Conservation (phyloP, 2,888 invertebrate species). For the Epinotia bilunana region DNA sequence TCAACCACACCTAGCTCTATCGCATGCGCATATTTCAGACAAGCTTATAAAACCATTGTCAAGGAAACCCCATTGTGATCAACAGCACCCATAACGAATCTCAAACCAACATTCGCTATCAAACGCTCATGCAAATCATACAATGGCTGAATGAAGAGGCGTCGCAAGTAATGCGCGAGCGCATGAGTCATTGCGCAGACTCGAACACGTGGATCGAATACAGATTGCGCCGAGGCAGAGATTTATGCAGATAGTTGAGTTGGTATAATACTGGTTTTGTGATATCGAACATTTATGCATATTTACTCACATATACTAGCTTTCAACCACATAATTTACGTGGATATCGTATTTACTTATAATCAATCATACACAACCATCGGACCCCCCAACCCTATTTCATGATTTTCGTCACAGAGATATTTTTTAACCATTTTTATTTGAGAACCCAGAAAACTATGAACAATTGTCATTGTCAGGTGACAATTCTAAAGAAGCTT, state of each 20-base stretch:
- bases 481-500: no score
- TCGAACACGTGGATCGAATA: slow-evolving; percentile 14
- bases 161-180: slow-evolving; percentile 20
- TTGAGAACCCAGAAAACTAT: no score
- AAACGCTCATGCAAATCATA: slow-evolving; percentile 20
- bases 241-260: slow-evolving; percentile 10
- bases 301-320: neutral
- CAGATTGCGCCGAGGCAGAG: neutral
- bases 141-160: slow-evolving; percentile 37
- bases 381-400: no score
- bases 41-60: slow-evolving; percentile 15
- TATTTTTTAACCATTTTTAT: no score
- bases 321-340: neutral
- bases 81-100: neutral
- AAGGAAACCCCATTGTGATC: slow-evolving; percentile 12
- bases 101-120: slow-evolving; percentile 34
- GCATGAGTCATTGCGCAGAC: slow-evolving; percentile 7
- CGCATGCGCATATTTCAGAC: neutral
- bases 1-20: neutral
- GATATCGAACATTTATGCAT: neutral
- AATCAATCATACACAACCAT: no score
- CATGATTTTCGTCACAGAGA: no score
- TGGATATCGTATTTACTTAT: no score
- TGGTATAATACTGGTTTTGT: slow-evolving; percentile 9
- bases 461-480: no score